These are phyloP conservation scores for Hippocampus zosterae DNA, from an alignment of 2,113 vertebrate species.

Conservation along the genomic window DNA sequence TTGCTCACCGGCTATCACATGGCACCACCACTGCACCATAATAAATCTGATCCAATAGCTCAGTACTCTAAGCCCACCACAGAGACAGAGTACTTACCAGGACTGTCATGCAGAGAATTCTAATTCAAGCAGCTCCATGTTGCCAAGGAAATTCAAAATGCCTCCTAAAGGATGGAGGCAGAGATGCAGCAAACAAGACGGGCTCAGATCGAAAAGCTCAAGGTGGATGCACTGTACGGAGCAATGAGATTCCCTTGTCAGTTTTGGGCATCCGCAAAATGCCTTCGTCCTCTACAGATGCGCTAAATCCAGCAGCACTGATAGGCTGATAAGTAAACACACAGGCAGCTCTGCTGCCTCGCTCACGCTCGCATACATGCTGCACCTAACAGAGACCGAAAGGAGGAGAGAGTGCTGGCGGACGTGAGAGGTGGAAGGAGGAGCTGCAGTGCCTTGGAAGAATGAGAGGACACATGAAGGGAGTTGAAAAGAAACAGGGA, in stretches of 20 bases:
- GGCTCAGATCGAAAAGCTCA: conserved; percentile 38
- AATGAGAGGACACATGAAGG: conserved; percentile 39
- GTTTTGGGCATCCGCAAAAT: conserved; percentile 56
- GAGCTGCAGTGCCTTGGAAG: conserved; percentile 65
- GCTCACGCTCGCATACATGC: conserved; percentile 71
- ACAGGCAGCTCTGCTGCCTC: conserved; percentile 64
- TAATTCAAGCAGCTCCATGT: conserved; percentile 76
- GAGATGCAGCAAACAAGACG: conserved; percentile 52
- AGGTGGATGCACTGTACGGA: conserved; percentile 32
- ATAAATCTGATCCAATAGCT: conserved; percentile 63
- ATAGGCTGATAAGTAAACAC: conserved; percentile 75
- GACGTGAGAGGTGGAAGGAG: conserved; percentile 62
- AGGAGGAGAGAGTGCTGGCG: conserved; percentile 50
- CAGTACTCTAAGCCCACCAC: conserved; percentile 57
- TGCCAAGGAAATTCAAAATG: conserved; percentile 73
- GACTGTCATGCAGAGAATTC: conserved; percentile 78
- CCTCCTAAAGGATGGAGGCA: conserved; percentile 66
- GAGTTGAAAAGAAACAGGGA: conserved; percentile 45
- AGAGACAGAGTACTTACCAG: conserved; percentile 74
- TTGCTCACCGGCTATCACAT: conserved; percentile 50
- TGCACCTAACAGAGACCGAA: conserved; percentile 68
- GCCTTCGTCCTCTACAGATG: conserved; percentile 62
- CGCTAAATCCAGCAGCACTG: conserved; percentile 66
- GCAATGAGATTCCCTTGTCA: conserved; percentile 46
- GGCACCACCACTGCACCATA: conserved; percentile 64